Evolutionary conservation across 2,888 invertebrate genomes (phyloP).

Genomic region (Xylota sylvarum): DNA sequence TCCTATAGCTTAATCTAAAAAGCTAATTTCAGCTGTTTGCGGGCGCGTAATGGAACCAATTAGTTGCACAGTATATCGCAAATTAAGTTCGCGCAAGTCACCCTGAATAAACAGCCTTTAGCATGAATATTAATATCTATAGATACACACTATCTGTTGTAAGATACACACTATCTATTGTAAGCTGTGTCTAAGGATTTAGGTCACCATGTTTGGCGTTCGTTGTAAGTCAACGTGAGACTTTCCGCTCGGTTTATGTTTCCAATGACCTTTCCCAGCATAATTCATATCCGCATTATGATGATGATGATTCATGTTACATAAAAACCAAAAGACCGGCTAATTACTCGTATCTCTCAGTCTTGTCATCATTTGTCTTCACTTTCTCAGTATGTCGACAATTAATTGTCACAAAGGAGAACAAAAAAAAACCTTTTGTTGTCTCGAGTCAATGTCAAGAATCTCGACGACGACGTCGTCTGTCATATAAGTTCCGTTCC

Average conservation of each 20-base stretch:
- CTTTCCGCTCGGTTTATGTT: neutral
- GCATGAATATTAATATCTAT: neutral
- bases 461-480: neutral
- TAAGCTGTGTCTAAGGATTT: neutral
- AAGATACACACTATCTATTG: conserved; percentile 13
- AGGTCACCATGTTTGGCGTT: neutral
- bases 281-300: neutral
- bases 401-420: neutral
- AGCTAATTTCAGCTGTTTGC: conserved; percentile 13
- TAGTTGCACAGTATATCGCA: conserved; percentile 3
- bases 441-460: conserved; percentile 54
- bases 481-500: conserved; percentile 4
- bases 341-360: conserved; percentile 1
- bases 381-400: neutral
- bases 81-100: conserved; percentile 7
- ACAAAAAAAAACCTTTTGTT: neutral
- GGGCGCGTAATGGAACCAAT: conserved; percentile 19
- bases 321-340: neutral
- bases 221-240: neutral
- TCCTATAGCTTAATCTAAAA: neutral
- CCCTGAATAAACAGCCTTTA: neutral
- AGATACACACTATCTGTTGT: conserved; percentile 15
- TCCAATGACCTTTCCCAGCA: conserved; percentile 6
- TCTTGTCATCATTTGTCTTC: conserved; percentile 15
- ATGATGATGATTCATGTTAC: conserved; percentile 1